Evolutionary conservation across 1,140 invertebrate species (phyloP).

Genomic region (Pogonomyrmex californicus): DNA sequence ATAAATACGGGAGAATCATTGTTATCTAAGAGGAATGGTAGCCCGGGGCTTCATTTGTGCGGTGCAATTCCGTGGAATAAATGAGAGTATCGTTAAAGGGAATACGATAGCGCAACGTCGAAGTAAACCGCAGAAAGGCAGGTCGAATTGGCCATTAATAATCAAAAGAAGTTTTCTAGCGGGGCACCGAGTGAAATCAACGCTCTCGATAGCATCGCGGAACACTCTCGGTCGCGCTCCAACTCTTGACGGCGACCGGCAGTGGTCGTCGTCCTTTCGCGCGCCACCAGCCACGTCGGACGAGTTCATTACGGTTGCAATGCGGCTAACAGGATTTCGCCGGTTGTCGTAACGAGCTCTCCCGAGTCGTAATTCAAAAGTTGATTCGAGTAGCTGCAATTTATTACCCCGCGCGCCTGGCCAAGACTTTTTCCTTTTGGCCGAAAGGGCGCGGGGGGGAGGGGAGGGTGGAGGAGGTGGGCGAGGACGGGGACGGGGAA

Average conservation of each 20-base stretch:
- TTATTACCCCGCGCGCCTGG: constrained; percentile 41
- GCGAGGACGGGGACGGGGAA: constrained; percentile 6
- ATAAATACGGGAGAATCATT: constrained; percentile 9
- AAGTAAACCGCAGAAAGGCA: neutral
- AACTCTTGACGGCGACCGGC: neutral
- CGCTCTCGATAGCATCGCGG: constrained; percentile 8
- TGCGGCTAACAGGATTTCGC: constrained; percentile 68
- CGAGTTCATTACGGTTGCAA: constrained; percentile 74
- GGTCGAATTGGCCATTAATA: constrained; percentile 41
- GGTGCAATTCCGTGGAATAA: constrained; percentile 4
- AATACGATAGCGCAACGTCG: constrained; percentile 6
- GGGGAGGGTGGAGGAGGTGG: neutral
- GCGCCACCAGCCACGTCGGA: constrained; percentile 44
- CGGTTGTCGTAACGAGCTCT: constrained; percentile 66
- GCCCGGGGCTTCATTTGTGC: neutral
- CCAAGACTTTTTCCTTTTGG: constrained; percentile 36
- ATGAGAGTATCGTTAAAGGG: constrained; percentile 15
- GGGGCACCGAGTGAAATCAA: constrained; percentile 27
- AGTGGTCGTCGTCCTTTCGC: constrained; percentile 39
- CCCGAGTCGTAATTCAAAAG: constrained; percentile 71
- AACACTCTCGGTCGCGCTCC: neutral
- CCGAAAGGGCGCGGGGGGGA: neutral
- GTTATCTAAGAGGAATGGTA: neutral
- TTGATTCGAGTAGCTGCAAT: constrained; percentile 72
- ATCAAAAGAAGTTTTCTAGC: constrained; percentile 44